A percentile compares a stretch with the other conserved stretches of the same genome.
Evolutionary conservation across 2,888 invertebrate genomes (phyloP).

Genomic region (Antheraea assamensis): DNA sequence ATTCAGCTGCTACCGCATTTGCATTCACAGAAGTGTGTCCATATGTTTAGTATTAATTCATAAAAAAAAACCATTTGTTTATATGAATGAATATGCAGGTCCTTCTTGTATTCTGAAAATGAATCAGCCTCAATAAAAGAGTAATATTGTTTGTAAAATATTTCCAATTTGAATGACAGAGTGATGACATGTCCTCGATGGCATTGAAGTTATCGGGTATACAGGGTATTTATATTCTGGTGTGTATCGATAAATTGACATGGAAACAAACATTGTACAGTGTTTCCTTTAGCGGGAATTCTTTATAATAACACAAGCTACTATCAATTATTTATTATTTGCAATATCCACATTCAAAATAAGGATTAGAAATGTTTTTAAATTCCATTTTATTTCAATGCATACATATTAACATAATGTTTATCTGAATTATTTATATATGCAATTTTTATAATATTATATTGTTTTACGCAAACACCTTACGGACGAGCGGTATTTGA

Average conservation of each 20-base stretch:
- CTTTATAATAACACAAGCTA: not conserved
- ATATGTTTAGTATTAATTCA: conserved; percentile 3
- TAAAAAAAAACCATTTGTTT: not conserved
- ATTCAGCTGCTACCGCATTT: conserved; percentile 6
- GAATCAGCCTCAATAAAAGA: conserved; percentile 20
- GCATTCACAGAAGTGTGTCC: not conserved
- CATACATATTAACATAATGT: not conserved
- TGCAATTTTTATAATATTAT: not conserved
- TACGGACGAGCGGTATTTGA: conserved; percentile 40
- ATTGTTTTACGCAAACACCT: conserved; percentile 61
- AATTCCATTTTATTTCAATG: not conserved
- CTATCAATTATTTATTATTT: not conserved
- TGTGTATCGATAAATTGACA: not conserved
- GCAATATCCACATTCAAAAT: not conserved
- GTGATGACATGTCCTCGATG: not conserved
- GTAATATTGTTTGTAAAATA: conserved; percentile 1
- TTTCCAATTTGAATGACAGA: not conserved
- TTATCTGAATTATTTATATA: not conserved
- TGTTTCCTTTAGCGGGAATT: not conserved
- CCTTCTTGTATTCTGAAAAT: not conserved
- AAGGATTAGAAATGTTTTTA: not conserved
- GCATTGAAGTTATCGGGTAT: conserved; percentile 1
- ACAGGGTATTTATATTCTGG: conserved; percentile 1
- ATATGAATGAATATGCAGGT: conserved; percentile 6
- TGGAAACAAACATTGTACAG: not conserved